Evolutionary conservation across 53 echinoderm and acorn worm genomes (phyloP), one percentile per base, ranked within the genome.

Genomic region (Pentamera pediparva): DNA sequence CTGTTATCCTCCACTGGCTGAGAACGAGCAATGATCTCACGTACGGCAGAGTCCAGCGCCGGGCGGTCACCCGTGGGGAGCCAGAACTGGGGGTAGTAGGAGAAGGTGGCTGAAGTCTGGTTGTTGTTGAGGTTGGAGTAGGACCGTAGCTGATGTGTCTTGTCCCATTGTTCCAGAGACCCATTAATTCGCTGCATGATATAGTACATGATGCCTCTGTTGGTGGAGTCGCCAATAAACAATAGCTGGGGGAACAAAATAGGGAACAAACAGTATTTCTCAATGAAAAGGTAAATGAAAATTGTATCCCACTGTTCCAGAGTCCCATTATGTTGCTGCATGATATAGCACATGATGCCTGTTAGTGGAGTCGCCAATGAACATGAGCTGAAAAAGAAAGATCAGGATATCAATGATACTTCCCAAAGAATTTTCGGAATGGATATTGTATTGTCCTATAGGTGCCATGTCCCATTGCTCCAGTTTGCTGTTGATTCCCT

Each of bases 1-100:
- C 38, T 25, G 17, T 56, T 76, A 30, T 93, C 84, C 49, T 83
- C 79, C 50, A 89, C 18, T 4, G 84, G 82, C 61, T 69, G 54
- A 2, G 89, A 76, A 32, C 71, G 78, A 43, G 29, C 18, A 0
- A 93, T 15, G 8, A 93, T 61, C 56, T 90, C 84, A 35, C 84
- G 41, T 31, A 93, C 54, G 19, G 93, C 83, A 22, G 75, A 69
- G 54, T 84, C 90, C 56, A 94, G 87, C 10, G 84, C 81, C 6
- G 94, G 94, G 43, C 94, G 69, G 32, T 94, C 82, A 28, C 62
- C 56, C 25, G 85, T 70, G 21, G 94, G 79, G 53, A 87, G 75
- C 94, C 90, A 90, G 82, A 94, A 94, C 62, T 94, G 94, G 25
- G 94, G 93, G 79, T 90, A 94, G 69, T 94, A 94, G 51, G 89